Base-by-base conservation (phyloP, 1,140 invertebrate genomes). In the Condylostylus longicornis region DNA sequence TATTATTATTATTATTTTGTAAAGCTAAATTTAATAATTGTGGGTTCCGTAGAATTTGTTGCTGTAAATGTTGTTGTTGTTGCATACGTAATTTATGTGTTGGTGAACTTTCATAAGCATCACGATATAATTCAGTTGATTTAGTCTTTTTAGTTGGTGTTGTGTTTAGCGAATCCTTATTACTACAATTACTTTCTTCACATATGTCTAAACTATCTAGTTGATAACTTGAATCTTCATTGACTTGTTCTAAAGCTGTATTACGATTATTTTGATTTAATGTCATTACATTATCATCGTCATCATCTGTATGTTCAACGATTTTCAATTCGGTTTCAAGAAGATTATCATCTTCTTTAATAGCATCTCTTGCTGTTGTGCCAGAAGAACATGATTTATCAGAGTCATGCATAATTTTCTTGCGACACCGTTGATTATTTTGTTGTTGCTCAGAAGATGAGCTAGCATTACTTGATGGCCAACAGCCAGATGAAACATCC, bases 401-500 rank as follows among this genome's bases (percentile, higher is more conserved):
- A 9, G 65, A 61, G 38, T 61, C 58, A 19, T 61, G 46, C 57
- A 61, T 60, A 29, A 57, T 61, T 45, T 60, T 61, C 35, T 61
- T 61, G n/a, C 57, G 57, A 33, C 57, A 19, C 3, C 58, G 53
- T 42, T 58, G 53, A 33, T 57, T 54, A 28, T 54, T 19, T 5
- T 53, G 57, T 3, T 42, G 44, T 10, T 50, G 53, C 22, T 51
- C 54, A 33, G 54, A 57, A 8, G 48, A 50, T 15, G 35, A 44
- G 7, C 52, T 52, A 4, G 53, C 53, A 47, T 60, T 56, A 31
- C 58, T 60, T 1, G 54, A 58, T 9, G 70, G 70, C 70, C 70
- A 72, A 44, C 70, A 71, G 44, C 71, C 71, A 0, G 71, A 75
- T 35, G 72, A 65, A 38, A 76, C 71, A 49, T 75, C 64, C 59